These are phyloP conservation scores for Spialia ferax DNA, from an alignment of 2,888 invertebrate genomes.

Conservation along the genomic window DNA sequence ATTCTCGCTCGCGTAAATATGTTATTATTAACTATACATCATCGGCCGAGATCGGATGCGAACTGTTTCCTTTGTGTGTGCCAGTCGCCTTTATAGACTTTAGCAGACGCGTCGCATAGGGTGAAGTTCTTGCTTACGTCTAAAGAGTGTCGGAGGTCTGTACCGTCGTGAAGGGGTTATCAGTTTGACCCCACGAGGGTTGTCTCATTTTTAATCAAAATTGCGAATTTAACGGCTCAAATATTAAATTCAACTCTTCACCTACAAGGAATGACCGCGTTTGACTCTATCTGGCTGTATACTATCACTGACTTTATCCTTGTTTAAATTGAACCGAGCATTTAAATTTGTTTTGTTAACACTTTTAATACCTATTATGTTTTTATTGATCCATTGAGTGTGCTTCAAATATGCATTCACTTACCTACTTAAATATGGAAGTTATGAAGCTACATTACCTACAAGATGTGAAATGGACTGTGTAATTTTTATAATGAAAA, in stretches of 20 bases:
- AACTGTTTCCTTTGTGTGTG: conserved; percentile 77
- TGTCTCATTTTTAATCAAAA: conserved; percentile 59
- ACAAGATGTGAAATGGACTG: no score
- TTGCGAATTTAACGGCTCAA: conserved; percentile 55
- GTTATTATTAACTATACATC: conserved; percentile 66
- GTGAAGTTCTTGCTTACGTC: conserved; percentile 69
- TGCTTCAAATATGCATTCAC: neutral
- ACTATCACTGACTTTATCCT: conserved; percentile 29
- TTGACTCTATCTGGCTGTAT: conserved; percentile 21
- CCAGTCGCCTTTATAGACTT: conserved; percentile 80
- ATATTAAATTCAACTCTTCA: conserved; percentile 14
- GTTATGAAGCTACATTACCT: neutral
- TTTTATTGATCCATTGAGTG: conserved; percentile 19
- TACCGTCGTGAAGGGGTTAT: conserved; percentile 69
- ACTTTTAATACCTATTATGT: conserved; percentile 7
- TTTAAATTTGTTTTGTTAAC: conserved; percentile 31
- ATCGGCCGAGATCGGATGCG: conserved; percentile 74
- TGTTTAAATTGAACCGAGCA: conserved; percentile 16
- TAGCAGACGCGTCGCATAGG: conserved; percentile 68
- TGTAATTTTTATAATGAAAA: no score
- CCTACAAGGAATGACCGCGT: conserved; percentile 6
- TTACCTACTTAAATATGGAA: neutral
- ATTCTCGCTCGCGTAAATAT: conserved; percentile 52
- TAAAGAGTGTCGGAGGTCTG: conserved; percentile 67
- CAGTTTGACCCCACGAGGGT: conserved; percentile 65